These are phyloP conservation scores for Petrocephalus sullivani DNA, from an alignment of 2,797 vertebrate species.

Conservation along the genomic window DNA sequence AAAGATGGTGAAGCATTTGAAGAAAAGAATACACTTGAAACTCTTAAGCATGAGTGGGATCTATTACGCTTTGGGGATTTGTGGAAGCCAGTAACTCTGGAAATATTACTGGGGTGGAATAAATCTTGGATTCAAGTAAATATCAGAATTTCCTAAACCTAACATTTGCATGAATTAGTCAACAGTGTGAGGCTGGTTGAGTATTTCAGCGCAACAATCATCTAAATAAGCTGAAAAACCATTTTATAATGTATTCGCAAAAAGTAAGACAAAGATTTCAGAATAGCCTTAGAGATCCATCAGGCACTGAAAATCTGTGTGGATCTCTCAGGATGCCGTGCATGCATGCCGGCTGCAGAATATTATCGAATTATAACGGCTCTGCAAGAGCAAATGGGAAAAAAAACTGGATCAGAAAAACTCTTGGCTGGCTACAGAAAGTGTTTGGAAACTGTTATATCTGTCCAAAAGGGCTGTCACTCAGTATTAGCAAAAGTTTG, in stretches of 20 bases:
- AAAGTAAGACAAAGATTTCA: neutral
- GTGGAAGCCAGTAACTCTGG: neutral
- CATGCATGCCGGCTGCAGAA: too few species aligned
- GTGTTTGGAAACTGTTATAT: neutral
- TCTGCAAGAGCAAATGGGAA: neutral
- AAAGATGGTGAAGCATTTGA: neutral
- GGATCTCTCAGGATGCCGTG: too few species aligned
- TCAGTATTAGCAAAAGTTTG: neutral
- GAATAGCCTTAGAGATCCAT: neutral
- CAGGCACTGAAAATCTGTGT: too few species aligned
- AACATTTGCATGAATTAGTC: neutral
- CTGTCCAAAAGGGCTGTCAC: neutral
- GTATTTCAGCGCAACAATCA: neutral
- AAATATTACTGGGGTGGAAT: neutral
- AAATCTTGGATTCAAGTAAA: neutral
- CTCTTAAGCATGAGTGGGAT: neutral
- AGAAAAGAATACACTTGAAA: neutral
- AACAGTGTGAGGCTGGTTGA: neutral
- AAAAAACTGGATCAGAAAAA: neutral
- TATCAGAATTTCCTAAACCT: neutral
- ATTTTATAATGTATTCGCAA: neutral
- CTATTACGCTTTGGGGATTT: slow-evolving; percentile 5
- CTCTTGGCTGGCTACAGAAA: neutral
- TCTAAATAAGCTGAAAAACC: neutral
- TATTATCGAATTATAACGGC: too few species aligned